Conservation (phyloP, 2,113 vertebrate species). For the Crypturellus undulatus region DNA sequence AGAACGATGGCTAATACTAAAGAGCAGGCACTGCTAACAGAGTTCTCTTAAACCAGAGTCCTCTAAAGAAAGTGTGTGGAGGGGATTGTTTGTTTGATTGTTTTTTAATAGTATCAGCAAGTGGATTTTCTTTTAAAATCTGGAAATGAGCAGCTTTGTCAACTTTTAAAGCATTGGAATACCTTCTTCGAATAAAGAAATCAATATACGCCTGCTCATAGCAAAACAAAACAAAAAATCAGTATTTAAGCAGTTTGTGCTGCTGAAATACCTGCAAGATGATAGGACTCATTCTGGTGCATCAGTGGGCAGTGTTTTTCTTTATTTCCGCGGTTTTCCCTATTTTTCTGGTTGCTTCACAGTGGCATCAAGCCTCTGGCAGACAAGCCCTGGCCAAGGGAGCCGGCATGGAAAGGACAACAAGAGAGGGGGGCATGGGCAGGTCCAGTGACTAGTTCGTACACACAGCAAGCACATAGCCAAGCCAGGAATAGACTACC, state of each 20-base stretch:
- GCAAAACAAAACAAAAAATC: not conserved
- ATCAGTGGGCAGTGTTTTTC: not conserved
- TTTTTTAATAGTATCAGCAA: not conserved
- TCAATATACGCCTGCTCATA: not conserved
- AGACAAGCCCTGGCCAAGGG: not conserved
- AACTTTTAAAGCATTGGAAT: not conserved
- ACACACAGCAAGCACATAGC: not conserved
- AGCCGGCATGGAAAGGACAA: not conserved
- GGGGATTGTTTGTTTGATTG: no score
- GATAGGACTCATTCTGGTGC: not conserved
- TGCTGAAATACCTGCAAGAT: not conserved
- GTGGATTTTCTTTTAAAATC: not conserved
- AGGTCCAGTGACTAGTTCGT: not conserved
- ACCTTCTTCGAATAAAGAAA: not conserved
- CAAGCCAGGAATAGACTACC: not conserved
- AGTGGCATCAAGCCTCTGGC: not conserved
- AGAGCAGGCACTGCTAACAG: not conserved
- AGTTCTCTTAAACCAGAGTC: not conserved
- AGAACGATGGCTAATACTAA: not conserved
- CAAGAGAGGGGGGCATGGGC: not conserved
- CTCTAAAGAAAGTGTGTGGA: not conserved
- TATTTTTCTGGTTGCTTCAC: not conserved
- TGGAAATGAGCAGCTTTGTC: not conserved
- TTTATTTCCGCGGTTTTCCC: not conserved
- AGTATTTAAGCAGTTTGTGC: not conserved